Evolutionary conservation across 1,140 invertebrate species (phyloP), one percentile per base, ranked within the genome.

Genomic region (Cydia amplana): DNA sequence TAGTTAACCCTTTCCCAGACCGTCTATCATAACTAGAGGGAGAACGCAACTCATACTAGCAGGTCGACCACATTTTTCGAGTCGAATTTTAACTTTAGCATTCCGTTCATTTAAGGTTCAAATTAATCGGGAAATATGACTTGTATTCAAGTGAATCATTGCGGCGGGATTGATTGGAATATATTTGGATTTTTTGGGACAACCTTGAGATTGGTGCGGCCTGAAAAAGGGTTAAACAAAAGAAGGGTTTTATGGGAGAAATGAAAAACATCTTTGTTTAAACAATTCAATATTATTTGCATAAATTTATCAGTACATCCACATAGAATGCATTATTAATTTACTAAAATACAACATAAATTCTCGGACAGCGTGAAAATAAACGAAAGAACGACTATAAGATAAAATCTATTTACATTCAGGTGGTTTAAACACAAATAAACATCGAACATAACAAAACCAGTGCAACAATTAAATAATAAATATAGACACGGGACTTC

Each of bases 221-320:
- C 32, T 32, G 32, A 10, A 43, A 43, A 43, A 43, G 40, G 2
- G 14, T 46, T 46, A 49, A 49, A 49, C 46, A 49, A 51, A 18
- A 18, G 5, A 5, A n/a, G 49, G 49, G n/a, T 51, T 51, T 51
- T n/a, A 60, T 12, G 55, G 10, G 10, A 60, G 55, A 60, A 23
- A 60, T 60, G 2, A 60, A 83, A 83, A 83, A 81, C 79, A 77
- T 75, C 70, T 78, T 72, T 80, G 64, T 84, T 88, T 92, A 91
- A 91, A 92, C 89, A 91, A 91, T 91, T 91, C 89, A 90, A 92
- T 92, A 92, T 92, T 92, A 92, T 92, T 92, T 91, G 84, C 88
- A 91, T 92, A 90, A 92, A 91, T 91, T 92, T 91, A 91, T 91
- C 90, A 87, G 88, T 89, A 92, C 90, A 91, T 90, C 88, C 88